phyloP scores from a whole-genome alignment of 1,140 invertebrate genomes.

The Globodera rostochiensis region DNA sequence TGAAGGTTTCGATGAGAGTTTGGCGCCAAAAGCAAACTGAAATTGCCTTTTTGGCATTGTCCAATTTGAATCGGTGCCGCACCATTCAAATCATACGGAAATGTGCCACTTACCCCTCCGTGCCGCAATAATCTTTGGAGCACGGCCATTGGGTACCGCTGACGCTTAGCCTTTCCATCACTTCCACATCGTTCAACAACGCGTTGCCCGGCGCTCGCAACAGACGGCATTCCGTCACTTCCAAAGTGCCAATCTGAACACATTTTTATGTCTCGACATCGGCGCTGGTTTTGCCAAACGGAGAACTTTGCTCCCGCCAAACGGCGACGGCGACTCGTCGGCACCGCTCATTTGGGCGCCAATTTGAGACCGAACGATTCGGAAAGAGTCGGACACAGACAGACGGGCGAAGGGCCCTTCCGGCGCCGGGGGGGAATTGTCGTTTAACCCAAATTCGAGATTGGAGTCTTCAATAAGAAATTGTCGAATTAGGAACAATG shows the following conservation, averaged over 20 bases:
- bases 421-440: not conserved
- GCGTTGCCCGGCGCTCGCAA: not conserved
- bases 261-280: not conserved
- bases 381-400: not conserved
- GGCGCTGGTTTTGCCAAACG: not conserved
- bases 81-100: too few relatives aligned
- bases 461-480: not conserved
- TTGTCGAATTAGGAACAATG: not conserved
- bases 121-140: not conserved
- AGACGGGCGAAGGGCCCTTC: not conserved
- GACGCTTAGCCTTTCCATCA: not conserved
- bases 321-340: not conserved
- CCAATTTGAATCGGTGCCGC: not conserved
- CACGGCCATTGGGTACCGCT: not conserved
- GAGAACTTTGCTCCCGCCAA: slow-evolving; percentile 4
- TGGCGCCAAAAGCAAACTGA: not conserved
- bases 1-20: slow-evolving; percentile 4
- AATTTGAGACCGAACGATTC: not conserved
- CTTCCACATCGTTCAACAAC: not conserved
- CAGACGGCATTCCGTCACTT: not conserved
- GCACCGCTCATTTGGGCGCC: not conserved
- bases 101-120: not conserved
- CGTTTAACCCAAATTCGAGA: not conserved
- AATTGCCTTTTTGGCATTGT: too few relatives aligned
- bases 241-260: not conserved